Base-by-base conservation (phyloP, 2,113 vertebrate genomes). In the Rhombomys opimus region DNA sequence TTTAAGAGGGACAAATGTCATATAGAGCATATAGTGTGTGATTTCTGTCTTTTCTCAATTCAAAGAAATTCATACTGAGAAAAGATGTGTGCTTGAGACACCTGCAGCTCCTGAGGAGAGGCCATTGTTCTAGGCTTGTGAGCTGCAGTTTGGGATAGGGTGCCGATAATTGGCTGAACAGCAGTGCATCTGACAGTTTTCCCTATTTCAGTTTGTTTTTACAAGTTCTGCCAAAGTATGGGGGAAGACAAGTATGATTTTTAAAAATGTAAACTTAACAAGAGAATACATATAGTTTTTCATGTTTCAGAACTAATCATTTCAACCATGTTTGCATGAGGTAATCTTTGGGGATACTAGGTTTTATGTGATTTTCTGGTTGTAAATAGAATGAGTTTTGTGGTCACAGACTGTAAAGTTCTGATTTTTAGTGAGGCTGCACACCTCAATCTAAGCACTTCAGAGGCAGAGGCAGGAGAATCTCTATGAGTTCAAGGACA, bases 121-220 rank as follows among this genome's bases (percentile, higher is more conserved):
- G 91, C 73, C 32, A 25, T 63, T 68, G 90, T 76, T 8, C 4
- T 0, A 8, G 9, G 27, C 85, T 78, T 54, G 50, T 63, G 75
- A 73, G 20, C 4, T 77, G 52, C 13, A 15, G 1, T 46, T 86
- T n/a, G 32, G 0, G 90, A 59, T 50, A 86, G 75, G 90, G 92
- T 77, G 96, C 96, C 50, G 32, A 92, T 80, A 95, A 96, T 96
- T 97, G 96, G 94, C 95, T 35, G 30, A 67, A 77, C 27, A 95
- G 97, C 96, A 95, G 95, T 2, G 98, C 98, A 98, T 99, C 98
- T 98, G 98, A 99, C 98, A 99, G 98, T 98, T 99, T 99, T 98
- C 98, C 98, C 98, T 98, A 97, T 98, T 98, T 96, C 97, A 93
- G 50, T 97, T 96, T 97, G 97, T 98, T 97, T 95, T 82, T 88